Evolutionary conservation across 2,888 invertebrate species (phyloP).

Genomic region (Holacanthella duospinosa): DNA sequence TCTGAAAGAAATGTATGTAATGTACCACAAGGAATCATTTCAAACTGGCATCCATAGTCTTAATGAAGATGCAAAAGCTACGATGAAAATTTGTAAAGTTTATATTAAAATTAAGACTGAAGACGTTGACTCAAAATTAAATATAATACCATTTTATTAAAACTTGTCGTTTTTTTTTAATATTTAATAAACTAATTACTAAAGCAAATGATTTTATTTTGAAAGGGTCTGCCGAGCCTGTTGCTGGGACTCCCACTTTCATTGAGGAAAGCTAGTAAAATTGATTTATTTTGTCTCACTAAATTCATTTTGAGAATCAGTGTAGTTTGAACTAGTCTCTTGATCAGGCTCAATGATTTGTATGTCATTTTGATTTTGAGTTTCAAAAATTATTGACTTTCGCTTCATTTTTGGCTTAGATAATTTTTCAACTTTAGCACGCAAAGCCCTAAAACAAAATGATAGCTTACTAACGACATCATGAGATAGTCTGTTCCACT

Average conservation of each 20-base stretch:
- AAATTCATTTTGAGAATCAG: too few relatives aligned
- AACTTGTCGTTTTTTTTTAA: too few relatives aligned
- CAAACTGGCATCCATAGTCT: neutral
- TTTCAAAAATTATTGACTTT: neutral
- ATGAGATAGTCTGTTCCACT: neutral
- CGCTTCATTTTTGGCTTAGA: neutral
- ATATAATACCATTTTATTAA: neutral
- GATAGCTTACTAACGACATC: neutral
- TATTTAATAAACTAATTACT: too few relatives aligned
- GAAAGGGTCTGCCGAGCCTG: too few relatives aligned
- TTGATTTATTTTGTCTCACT: too few relatives aligned
- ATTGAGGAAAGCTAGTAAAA: too few relatives aligned
- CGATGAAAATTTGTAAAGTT: neutral
- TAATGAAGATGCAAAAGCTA: neutral
- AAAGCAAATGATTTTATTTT: too few relatives aligned
- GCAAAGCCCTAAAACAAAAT: neutral
- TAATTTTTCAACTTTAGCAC: neutral
- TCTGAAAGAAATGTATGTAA: neutral
- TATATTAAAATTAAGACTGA: neutral
- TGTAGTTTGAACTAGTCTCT: too few relatives aligned
- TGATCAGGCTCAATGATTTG: too few relatives aligned
- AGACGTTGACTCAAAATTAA: neutral
- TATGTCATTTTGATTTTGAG: neutral
- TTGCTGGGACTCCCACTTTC: too few relatives aligned
- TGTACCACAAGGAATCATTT: neutral